Evolutionary conservation across 2,797 vertebrate species (phyloP).

Genomic region (Clarias laeviceps): DNA sequence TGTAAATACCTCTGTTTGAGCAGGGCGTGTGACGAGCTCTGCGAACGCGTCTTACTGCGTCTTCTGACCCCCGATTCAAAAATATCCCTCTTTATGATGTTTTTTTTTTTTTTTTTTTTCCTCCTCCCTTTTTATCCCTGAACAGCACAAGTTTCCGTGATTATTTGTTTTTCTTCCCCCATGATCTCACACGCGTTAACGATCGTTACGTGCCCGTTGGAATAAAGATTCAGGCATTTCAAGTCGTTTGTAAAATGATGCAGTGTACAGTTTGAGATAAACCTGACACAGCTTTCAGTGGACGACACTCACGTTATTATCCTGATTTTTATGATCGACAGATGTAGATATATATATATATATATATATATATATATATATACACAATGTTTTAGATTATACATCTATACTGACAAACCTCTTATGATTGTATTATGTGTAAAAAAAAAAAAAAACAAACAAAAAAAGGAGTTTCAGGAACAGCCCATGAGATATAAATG

Average conservation of each 20-base stretch:
- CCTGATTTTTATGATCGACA: slow-evolving; percentile 37
- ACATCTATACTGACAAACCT: slow-evolving; percentile 41
- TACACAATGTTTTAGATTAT: slow-evolving; percentile 40
- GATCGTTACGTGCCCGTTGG: neutral
- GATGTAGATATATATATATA: slow-evolving; percentile 20
- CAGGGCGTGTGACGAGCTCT: neutral
- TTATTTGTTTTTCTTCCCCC: neutral
- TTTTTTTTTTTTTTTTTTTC: neutral
- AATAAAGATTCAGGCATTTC: neutral
- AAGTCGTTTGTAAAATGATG: slow-evolving; percentile 26
- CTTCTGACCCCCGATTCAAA: neutral
- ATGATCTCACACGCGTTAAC: neutral
- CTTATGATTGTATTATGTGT: slow-evolving; percentile 34
- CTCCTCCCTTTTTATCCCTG: neutral
- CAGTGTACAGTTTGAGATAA: slow-evolving; percentile 30
- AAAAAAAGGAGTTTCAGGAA: slow-evolving; percentile 2
- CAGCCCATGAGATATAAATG: neutral
- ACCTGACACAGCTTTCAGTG: neutral
- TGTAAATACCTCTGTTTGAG: slow-evolving; percentile 54
- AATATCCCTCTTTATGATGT: too few relatives aligned
- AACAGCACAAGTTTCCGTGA: neutral
- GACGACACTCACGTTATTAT: slow-evolving; percentile 4
- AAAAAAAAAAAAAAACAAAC: neutral
- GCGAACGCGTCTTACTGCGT: neutral
- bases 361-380: slow-evolving; percentile 5